Evolutionary conservation across 1,140 invertebrate species (phyloP).

Genomic region (Archegozetes longisetosus): DNA sequence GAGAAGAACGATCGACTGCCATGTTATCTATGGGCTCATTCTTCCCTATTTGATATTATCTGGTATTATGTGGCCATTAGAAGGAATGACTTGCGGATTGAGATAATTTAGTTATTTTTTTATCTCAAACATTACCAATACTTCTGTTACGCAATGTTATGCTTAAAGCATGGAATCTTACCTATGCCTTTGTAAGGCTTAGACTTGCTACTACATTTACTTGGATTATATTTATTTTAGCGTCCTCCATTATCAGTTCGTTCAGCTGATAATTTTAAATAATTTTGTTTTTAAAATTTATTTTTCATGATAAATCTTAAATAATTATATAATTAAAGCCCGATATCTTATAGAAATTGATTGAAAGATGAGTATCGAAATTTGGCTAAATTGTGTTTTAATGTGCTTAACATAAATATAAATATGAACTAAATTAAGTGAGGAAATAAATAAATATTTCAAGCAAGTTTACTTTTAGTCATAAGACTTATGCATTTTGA

Average conservation of each 20-base stretch:
- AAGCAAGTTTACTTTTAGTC: too few species aligned
- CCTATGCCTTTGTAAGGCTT: neutral
- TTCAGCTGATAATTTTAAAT: too few species aligned
- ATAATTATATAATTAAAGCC: too few species aligned
- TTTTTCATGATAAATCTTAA: too few species aligned
- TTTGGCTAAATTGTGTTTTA: too few species aligned
- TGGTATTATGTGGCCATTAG: slow-evolving; percentile 74
- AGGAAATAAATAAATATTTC: too few species aligned
- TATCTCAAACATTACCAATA: slow-evolving; percentile 67
- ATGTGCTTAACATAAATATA: too few species aligned
- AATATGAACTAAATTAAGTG: too few species aligned
- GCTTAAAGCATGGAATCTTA: slow-evolving; percentile 44
- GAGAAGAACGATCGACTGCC: slow-evolving; percentile 76
- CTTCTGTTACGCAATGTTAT: slow-evolving; percentile 74
- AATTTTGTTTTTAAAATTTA: too few species aligned
- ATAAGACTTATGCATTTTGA: too few species aligned
- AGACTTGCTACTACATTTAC: neutral
- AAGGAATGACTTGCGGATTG: slow-evolving; percentile 72
- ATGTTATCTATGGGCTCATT: slow-evolving; percentile 82
- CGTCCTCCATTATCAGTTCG: neutral
- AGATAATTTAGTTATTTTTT: slow-evolving; percentile 59
- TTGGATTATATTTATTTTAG: neutral
- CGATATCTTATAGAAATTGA: too few species aligned
- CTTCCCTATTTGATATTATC: slow-evolving; percentile 72
- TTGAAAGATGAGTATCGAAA: too few species aligned